These are phyloP conservation scores for Sceliomorpha sp. DNA, from an alignment of 2,888 invertebrate genomes.

Conservation along the genomic window DNA sequence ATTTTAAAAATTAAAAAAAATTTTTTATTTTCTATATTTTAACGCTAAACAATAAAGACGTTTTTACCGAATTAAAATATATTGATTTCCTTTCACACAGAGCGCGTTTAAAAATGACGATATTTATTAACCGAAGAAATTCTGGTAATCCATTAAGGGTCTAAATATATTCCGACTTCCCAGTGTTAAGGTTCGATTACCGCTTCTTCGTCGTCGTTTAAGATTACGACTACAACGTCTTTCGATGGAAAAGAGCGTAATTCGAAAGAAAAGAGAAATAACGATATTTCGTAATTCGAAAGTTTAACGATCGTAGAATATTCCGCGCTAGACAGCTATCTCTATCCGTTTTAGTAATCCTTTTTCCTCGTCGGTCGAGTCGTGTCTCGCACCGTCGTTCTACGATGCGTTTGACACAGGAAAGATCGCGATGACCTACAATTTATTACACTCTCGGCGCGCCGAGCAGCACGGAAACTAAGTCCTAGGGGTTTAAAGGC, in stretches of 20 bases:
- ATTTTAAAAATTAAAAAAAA: too few species aligned
- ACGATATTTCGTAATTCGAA: not conserved
- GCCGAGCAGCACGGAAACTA: constrained; percentile 38
- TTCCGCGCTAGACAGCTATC: not conserved
- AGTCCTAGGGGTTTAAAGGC: constrained; percentile 19
- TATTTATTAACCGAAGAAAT: too few species aligned
- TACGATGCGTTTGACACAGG: constrained; percentile 20
- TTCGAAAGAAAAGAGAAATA: constrained; percentile 1
- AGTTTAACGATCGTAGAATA: constrained; percentile 4
- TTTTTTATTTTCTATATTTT: too few species aligned
- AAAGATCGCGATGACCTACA: constrained; percentile 36
- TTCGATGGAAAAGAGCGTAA: not conserved
- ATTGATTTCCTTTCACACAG: too few species aligned
- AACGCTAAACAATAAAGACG: too few species aligned
- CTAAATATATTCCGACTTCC: too few species aligned
- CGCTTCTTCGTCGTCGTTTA: not conserved
- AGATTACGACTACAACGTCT: not conserved
- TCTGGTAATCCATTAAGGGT: too few species aligned
- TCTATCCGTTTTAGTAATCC: constrained; percentile 3
- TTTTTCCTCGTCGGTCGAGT: constrained; percentile 5
- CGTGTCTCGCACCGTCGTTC: constrained; percentile 10
- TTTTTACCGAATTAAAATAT: too few species aligned
- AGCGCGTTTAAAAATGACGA: too few species aligned
- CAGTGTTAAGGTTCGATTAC: not conserved
- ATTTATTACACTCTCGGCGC: constrained; percentile 37